Base-by-base conservation (phyloP, 2,888 invertebrate species). In the Prosapia bicincta region DNA sequence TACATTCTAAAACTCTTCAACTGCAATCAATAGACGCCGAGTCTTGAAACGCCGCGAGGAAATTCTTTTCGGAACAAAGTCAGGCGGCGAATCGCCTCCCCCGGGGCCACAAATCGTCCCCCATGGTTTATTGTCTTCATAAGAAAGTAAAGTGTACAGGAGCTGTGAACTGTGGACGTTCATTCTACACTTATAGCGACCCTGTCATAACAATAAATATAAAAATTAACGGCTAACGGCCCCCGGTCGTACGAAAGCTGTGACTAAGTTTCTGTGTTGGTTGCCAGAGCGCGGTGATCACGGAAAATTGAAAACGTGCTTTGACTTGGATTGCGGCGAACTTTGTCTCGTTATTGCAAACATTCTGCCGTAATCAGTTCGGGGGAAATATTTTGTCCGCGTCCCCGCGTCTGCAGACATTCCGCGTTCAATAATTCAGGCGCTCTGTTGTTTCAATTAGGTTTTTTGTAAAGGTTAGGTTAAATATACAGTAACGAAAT, bases 131-230 rank as follows among this genome's bases (percentile, higher is more conserved):
- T 38, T 38, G 13, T 38, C 38, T 38, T 38, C 38, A 38, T 38
- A 38, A 38, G 38, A 38, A 38, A 38, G 13, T 38, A 38, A 38
- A 5, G 38, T 38, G 13, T 38, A 38, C 38, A 38, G 38, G 38
- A 38, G 38, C 74, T 43, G 38, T 30, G 25, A 72, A 76, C 38
- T 32, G 67, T 26, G 71, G 76, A 67, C 76, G 66, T 76, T 76
- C 70, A 73, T 71, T 73, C 71, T 69, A 71, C 76, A 76, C 76
- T 76, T 70, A 76, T 67, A 73, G 71, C 76, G 28, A 30, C 73
- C 71, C 73, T 76, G 76, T 76, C 76, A 71, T 72, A 71, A 76
- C 76, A 73, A 76, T 76, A 76, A 76, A 76, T 76, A 76, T 76
- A 76, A 76, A 76, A 76, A 76, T 76, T 76, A 76, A 76, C 76